Base-by-base conservation (phyloP, 53 echinoderm and acorn worm species). In the Holothuria scabra region DNA sequence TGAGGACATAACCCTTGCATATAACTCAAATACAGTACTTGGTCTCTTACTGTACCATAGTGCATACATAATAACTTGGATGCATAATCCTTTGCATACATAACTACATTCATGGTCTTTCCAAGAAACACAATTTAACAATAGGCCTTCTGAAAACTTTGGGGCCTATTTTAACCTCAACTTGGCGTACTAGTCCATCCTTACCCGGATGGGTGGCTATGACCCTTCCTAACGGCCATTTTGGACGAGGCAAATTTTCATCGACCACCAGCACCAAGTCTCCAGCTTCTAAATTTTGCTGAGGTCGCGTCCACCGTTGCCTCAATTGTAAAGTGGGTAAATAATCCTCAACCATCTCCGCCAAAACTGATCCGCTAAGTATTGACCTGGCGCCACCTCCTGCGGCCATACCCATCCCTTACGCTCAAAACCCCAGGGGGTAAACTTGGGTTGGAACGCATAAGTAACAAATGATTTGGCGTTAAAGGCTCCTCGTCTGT, bases 271-370 rank as follows among this genome's bases (percentile, higher is more conserved):
- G n/a, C n/a, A n/a, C n/a, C n/a, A n/a, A n/a, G n/a, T n/a, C n/a
- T n/a, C n/a, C n/a, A n/a, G n/a, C n/a, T n/a, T n/a, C 33, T 34
- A 69, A 69, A 69, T 69, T 69, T 34, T 37, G 70, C 34, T 69
- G 32, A 22, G 70, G 70, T 69, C 13, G 70, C 3, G 70, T 69
- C 38, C 70, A 69, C 38, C 31, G 32, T 69, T 69, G 70, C 70
- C 31, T 69, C 70, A 69, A 30, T 69, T 69, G 70, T 34, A 69
- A 34, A 31, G 70, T 34, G 20, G 33, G 8, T 11, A 69, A 14
- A 9, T 32, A 10, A 24, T 11, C 70, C 28, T 23, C 28, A 67
- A 28, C 2, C 67, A 67, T 67, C 13, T 67, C 13, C 32, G 28
- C 67, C 24, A 29, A 9, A 67, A 67, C 6, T 28, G 5, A 31